Evolutionary conservation across 2,113 vertebrate species (phyloP).

Genomic region (Microtus montanus): DNA sequence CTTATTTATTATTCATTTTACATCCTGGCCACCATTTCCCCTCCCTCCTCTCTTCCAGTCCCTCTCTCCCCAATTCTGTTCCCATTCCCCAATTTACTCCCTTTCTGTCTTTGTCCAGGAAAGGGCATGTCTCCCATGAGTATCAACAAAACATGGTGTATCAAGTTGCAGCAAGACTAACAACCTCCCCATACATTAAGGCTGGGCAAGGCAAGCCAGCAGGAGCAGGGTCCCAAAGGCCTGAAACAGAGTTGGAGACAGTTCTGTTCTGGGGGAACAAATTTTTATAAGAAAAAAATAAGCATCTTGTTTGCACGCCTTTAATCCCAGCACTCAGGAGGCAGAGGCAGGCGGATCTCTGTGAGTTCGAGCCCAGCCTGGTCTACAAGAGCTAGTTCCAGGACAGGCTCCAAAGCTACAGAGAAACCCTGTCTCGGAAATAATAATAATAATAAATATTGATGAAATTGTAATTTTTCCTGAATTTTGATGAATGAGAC

Average conservation of each 20-base stretch:
- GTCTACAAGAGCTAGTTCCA: no score
- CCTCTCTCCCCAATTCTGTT: neutral
- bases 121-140: neutral
- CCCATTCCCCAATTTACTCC: neutral
- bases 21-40: neutral
- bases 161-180: neutral
- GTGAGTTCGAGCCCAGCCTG: no score
- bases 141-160: neutral
- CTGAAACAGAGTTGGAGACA: neutral
- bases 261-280: neutral
- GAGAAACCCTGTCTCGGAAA: no score
- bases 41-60: neutral
- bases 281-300: slow-evolving; percentile 42
- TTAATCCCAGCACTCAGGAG: no score
- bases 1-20: neutral
- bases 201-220: neutral
- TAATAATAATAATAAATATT: neutral
- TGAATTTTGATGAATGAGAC: neutral
- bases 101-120: neutral
- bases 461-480: neutral
- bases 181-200: neutral
- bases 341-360: no score
- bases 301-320: neutral
- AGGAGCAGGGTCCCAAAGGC: neutral
- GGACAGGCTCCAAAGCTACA: no score